Evolutionary conservation across 2,797 vertebrate genomes (phyloP).

Genomic region (Aulostomus chinensis): DNA sequence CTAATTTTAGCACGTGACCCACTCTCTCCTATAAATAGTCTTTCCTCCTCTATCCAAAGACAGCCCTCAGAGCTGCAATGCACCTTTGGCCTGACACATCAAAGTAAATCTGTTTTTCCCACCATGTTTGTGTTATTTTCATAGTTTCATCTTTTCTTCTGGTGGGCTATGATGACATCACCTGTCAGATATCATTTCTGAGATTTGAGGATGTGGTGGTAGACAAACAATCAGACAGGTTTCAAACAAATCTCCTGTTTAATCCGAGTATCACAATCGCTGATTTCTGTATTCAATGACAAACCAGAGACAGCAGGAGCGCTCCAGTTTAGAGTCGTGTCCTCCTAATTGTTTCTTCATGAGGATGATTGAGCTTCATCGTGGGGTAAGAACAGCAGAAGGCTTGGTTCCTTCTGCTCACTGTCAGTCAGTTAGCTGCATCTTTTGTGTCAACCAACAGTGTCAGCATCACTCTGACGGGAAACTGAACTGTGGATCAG

Average conservation of each 20-base stretch:
- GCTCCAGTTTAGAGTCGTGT: no score
- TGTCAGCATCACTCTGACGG: no score
- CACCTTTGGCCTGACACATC: not conserved
- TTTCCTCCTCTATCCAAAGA: conserved; percentile 4
- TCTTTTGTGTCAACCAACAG: no score
- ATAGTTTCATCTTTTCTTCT: conserved; percentile 7
- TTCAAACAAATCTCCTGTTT: conserved; percentile 10
- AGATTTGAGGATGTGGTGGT: conserved; percentile 13
- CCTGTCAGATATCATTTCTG: conserved; percentile 5
- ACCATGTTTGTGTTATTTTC: not conserved
- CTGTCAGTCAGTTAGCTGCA: no score
- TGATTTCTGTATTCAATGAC: conserved; percentile 1
- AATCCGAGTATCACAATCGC: conserved; percentile 1
- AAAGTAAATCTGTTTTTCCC: conserved; percentile 2
- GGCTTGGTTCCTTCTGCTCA: no score
- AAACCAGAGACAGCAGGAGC: no score
- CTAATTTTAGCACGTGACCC: not conserved
- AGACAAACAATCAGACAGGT: conserved; percentile 7
- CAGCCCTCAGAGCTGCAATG: not conserved
- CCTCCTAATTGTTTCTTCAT: no score
- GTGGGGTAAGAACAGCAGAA: no score
- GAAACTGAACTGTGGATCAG: no score
- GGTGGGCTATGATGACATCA: conserved; percentile 7
- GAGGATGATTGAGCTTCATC: no score
- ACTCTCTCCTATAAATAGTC: conserved; percentile 8